These are phyloP conservation scores for Aurelia sp. DNA, from an alignment of 30 jellyfish, hydroid and myxozoan species.

Conservation along the genomic window DNA sequence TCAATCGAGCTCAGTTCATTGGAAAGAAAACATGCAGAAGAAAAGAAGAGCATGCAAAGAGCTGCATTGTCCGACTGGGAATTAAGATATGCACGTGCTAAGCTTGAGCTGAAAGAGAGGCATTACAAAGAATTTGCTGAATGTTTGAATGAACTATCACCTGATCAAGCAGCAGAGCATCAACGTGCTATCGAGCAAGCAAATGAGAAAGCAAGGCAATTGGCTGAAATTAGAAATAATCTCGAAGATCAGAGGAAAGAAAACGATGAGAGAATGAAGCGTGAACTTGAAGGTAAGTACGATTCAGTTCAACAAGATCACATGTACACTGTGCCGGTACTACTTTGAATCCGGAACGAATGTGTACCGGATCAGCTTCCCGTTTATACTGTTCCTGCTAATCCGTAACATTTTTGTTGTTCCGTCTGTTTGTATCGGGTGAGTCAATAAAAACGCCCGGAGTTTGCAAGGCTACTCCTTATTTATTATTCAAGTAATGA, in stretches of 20 bases:
- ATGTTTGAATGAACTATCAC: constrained; percentile 85
- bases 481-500: too few relatives aligned
- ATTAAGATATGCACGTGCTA: constrained; percentile 88
- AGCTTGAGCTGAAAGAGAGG: constrained; percentile 89
- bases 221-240: constrained; percentile 82
- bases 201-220: constrained; percentile 86
- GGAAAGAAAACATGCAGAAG: constrained; percentile 86
- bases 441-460: too few relatives aligned
- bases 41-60: constrained; percentile 76
- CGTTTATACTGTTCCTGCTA: too few relatives aligned
- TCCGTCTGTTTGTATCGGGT: too few relatives aligned
- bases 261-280: constrained; percentile 71
- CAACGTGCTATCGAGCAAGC: constrained; percentile 91
- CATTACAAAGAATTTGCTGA: constrained; percentile 98
- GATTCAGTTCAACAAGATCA: too few relatives aligned
- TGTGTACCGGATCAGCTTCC: too few relatives aligned
- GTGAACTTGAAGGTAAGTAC: constrained; percentile 85
- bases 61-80: constrained; percentile 94
- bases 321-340: too few relatives aligned
- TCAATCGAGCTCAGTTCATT: constrained; percentile 78
- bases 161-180: constrained; percentile 86
- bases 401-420: too few relatives aligned
- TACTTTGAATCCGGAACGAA: too few relatives aligned
- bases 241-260: constrained; percentile 92
- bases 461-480: too few relatives aligned